Base-by-base conservation (phyloP, 2,888 invertebrate genomes). In the Troides helena region DNA sequence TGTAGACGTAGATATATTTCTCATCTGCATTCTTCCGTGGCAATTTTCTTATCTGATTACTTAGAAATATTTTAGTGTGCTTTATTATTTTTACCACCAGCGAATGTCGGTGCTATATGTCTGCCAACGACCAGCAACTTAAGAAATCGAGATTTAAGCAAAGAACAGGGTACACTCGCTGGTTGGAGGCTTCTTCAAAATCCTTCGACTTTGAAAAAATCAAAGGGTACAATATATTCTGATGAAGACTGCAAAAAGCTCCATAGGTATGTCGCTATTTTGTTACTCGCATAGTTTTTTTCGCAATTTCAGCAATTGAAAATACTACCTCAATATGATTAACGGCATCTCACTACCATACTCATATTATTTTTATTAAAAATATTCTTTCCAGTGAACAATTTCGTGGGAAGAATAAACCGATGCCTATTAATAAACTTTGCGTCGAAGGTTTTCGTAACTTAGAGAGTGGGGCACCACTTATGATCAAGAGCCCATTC, bases 21-120 rank as follows among this genome's bases (percentile, higher is more conserved):
- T 18, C 53, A 18, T 5, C 18, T 14, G 5, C 50, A 17, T 14
- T 50, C 3, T 17, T 0, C 14, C 18, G 1, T n/a, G 18, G 2
- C 8, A 53, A 46, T 12, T 12, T 43, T 43, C 14, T 43, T 12
- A 43, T 43, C 43, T 12, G 3, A 43, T 14, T 43, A 10, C 3
- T 14, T 43, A 12, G 43, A 43, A 43, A 14, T 43, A 43, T 43
- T 3, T 12, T 25, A 25, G 3, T 30, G 30, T 30, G 30, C 30
- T 46, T 2, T 46, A 46, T 46, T 46, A 46, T 46, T 46, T 30
- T 46, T 46, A 46, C 14, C 46, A 14, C 43, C 43, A 65, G 65
- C 46, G 21, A 46, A 59, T 59, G 46, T 43, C 18, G 65, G 58
- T 25, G 65, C 59, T 18, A 58, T 59, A 58, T 65, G 65, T 59